Evolutionary conservation across 1,140 invertebrate genomes (phyloP).

Genomic region (Scylla paramamosain): DNA sequence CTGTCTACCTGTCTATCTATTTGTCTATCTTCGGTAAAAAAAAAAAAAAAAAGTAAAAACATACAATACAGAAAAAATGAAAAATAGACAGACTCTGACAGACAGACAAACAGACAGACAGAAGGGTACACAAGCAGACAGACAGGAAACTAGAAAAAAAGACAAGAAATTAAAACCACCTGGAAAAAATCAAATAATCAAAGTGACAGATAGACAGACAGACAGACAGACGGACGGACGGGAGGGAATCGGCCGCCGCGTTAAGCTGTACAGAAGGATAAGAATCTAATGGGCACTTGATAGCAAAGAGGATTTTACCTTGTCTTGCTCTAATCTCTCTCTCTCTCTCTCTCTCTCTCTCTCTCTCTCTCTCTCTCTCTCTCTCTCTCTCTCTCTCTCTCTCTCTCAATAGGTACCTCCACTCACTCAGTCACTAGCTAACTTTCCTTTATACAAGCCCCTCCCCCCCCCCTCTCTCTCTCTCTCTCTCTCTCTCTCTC

Average conservation of each 20-base stretch:
- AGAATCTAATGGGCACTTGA: neutral
- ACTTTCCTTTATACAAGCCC: neutral
- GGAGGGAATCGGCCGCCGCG: neutral
- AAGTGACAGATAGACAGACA: neutral
- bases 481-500: conserved; percentile 27
- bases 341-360: neutral
- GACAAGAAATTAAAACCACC: too few relatives aligned
- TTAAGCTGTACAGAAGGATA: neutral
- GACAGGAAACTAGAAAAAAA: too few relatives aligned
- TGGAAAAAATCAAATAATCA: neutral
- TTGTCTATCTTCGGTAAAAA: neutral
- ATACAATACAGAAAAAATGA: neutral
- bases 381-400: neutral
- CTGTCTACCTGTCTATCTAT: too few relatives aligned
- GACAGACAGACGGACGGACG: neutral
- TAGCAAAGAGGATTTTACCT: neutral
- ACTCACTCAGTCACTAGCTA: neutral
- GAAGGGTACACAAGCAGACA: too few relatives aligned
- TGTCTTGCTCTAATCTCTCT: conserved; percentile 1
- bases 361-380: neutral
- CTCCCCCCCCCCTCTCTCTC: neutral
- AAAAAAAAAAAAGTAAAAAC: neutral
- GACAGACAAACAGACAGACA: neutral
- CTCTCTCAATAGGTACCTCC: too few relatives aligned
- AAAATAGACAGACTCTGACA: neutral